Conservation (phyloP, 2,888 invertebrate species). For the Trilocha varians region DNA sequence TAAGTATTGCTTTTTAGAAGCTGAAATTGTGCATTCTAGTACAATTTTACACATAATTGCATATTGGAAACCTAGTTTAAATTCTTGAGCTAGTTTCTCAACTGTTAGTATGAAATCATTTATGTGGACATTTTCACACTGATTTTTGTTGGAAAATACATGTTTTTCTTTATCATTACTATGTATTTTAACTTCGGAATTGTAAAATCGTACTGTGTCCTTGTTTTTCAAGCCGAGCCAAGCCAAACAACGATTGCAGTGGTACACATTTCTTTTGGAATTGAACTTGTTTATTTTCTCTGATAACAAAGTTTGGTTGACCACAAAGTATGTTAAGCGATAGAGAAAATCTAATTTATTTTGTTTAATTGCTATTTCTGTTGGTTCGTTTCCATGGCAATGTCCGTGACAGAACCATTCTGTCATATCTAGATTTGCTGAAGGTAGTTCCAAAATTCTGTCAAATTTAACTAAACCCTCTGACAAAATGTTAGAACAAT, state of each 20-base stretch:
- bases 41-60: slow-evolving; percentile 71
- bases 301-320: slow-evolving; percentile 50
- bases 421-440: slow-evolving; percentile 70
- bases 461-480: slow-evolving; percentile 62
- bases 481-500: slow-evolving; percentile 61
- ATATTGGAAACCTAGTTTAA: slow-evolving; percentile 59
- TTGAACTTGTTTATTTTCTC: slow-evolving; percentile 62
- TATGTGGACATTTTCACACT: slow-evolving; percentile 32
- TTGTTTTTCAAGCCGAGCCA: slow-evolving; percentile 71
- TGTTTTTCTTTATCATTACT: slow-evolving; percentile 27
- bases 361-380: slow-evolving; percentile 46
- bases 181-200: slow-evolving; percentile 67
- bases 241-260: slow-evolving; percentile 72
- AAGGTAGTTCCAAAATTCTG: slow-evolving; percentile 75
- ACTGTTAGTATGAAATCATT: slow-evolving; percentile 71
- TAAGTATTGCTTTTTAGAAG: slow-evolving; percentile 61
- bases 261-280: slow-evolving; percentile 52
- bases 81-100: slow-evolving; percentile 62
- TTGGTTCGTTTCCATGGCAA: slow-evolving; percentile 30
- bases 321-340: slow-evolving; percentile 67
- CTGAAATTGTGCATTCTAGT: slow-evolving; percentile 58
- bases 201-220: slow-evolving; percentile 67
- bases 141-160: slow-evolving; percentile 37
- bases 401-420: slow-evolving; percentile 80
- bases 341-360: slow-evolving; percentile 73